Conservation (phyloP, 2,113 vertebrate species). For the Megalops atlanticus region DNA sequence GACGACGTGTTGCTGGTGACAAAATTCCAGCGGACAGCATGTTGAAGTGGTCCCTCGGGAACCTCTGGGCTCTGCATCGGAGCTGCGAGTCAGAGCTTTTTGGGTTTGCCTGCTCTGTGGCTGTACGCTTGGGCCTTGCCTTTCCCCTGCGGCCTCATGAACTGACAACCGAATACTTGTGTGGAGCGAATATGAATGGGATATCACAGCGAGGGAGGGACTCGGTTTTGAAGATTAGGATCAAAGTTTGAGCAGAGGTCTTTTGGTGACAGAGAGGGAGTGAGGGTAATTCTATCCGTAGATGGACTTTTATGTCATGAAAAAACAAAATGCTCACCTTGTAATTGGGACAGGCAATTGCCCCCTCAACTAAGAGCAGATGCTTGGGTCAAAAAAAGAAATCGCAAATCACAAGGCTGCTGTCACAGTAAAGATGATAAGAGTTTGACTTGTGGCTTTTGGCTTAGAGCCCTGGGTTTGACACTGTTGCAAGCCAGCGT, state of each 20-base stretch:
- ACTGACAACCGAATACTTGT: not conserved
- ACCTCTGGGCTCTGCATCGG: not conserved
- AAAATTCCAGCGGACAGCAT: too few relatives aligned
- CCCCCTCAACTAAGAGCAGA: not conserved
- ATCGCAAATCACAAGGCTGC: not conserved
- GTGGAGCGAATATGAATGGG: not conserved
- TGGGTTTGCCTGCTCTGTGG: not conserved
- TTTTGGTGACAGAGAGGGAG: not conserved
- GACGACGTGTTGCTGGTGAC: too few relatives aligned
- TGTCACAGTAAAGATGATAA: not conserved
- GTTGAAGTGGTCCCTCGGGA: too few relatives aligned
- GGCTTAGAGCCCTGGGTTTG: not conserved
- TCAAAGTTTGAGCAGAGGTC: not conserved
- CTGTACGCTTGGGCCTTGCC: not conserved
- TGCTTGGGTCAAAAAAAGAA: not conserved
- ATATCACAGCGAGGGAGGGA: not conserved
- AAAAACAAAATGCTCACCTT: slow-evolving; percentile 15
- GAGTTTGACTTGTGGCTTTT: slow-evolving; percentile 23
- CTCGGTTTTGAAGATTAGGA: not conserved
- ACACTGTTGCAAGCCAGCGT: not conserved
- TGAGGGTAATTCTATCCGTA: not conserved
- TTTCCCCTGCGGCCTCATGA: not conserved
- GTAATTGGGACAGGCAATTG: slow-evolving; percentile 26
- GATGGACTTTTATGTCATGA: not conserved
- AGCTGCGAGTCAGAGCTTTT: not conserved